Conservation (phyloP, 2,797 vertebrate genomes). For the Hippopotamyrus pictus region DNA sequence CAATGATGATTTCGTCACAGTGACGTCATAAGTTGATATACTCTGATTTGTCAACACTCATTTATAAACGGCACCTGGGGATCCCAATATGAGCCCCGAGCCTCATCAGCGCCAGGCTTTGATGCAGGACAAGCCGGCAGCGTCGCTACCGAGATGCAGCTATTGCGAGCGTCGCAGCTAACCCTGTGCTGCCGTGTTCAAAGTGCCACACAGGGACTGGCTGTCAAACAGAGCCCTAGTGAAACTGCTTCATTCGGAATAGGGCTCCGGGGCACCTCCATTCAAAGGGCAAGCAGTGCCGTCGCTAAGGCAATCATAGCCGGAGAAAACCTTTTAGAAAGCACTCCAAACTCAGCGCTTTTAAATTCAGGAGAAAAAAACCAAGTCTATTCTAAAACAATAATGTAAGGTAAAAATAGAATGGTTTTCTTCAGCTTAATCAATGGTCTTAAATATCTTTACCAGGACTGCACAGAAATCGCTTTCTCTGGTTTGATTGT, state of each 20-base stretch:
- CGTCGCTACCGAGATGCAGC: background rate
- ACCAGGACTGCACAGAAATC: conserved; percentile 14
- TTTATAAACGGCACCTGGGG: background rate
- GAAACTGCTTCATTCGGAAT: conserved; percentile 40
- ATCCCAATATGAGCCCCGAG: background rate
- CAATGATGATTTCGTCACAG: background rate
- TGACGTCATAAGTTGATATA: background rate
- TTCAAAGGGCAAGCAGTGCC: conserved; percentile 27
- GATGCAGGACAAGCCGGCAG: conserved; percentile 1
- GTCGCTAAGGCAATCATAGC: conserved; percentile 36
- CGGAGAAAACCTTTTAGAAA: conserved; percentile 18
- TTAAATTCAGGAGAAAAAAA: conserved; percentile 22
- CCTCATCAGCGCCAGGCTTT: background rate
- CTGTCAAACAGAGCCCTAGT: conserved; percentile 42
- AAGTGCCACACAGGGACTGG: conserved; percentile 35
- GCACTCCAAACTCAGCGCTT: conserved; percentile 17
- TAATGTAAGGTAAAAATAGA: conserved; percentile 19
- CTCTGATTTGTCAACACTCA: background rate
- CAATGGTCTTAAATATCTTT: background rate
- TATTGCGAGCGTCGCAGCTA: background rate
- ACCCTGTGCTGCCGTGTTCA: conserved; percentile 31
- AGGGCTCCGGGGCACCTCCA: conserved; percentile 30
- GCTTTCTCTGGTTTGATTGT: conserved; percentile 14
- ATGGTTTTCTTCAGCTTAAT: background rate
- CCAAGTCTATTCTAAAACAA: conserved; percentile 22